Percentiles rank a stretch among this genome's conserved stretches.
Conservation (phyloP, 2,797 vertebrate genomes). For the Sebastes flavidus region DNA sequence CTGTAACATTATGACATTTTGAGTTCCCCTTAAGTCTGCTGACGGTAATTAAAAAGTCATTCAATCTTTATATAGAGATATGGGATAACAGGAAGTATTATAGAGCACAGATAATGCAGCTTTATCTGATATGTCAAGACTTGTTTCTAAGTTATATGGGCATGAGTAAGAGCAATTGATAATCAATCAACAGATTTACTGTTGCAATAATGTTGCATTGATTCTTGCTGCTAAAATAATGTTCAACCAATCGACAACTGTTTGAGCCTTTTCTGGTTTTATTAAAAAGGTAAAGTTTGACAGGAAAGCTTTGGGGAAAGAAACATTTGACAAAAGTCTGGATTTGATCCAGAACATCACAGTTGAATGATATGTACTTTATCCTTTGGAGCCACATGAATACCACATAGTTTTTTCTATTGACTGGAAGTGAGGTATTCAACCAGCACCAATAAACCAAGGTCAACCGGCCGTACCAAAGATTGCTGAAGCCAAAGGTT, state of each 20-base stretch:
- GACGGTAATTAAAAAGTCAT: slow-evolving; percentile 16
- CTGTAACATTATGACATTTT: slow-evolving; percentile 3
- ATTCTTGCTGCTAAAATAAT: background rate
- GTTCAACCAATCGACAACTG: background rate
- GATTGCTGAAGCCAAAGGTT: slow-evolving; percentile 36
- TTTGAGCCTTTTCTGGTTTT: background rate
- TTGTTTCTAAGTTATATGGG: background rate
- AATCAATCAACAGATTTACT: background rate
- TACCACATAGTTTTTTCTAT: background rate
- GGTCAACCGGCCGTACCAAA: background rate
- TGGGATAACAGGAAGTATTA: background rate
- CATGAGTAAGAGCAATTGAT: background rate
- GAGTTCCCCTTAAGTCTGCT: background rate
- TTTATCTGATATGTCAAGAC: slow-evolving; percentile 11
- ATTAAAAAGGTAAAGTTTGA: background rate
- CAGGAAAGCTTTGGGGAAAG: background rate
- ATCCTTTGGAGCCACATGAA: background rate
- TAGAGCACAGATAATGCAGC: background rate
- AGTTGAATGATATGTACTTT: background rate
- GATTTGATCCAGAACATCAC: background rate
- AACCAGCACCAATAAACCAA: slow-evolving; percentile 12
- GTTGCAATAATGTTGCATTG: background rate
- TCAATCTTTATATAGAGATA: background rate
- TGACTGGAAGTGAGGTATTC: background rate
- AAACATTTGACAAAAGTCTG: background rate